Evolutionary conservation across 1,140 invertebrate species (phyloP).

Genomic region (Caerostris extrusa): DNA sequence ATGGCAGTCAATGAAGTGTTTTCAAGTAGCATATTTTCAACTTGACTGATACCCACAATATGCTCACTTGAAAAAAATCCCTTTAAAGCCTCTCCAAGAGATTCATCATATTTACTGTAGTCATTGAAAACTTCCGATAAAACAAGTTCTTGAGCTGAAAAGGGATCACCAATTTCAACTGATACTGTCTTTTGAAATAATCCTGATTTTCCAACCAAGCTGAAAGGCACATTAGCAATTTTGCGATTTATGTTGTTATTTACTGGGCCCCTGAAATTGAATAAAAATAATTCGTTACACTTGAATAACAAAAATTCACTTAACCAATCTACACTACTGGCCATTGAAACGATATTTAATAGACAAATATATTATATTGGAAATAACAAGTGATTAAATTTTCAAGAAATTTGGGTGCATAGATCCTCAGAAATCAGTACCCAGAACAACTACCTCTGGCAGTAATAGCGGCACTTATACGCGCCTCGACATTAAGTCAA

Average conservation of each 20-base stretch:
- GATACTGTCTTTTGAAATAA: slow-evolving; percentile 24
- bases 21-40: slow-evolving; percentile 81
- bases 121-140: slow-evolving; percentile 77
- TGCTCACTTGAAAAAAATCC: slow-evolving; percentile 77
- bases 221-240: slow-evolving; percentile 66
- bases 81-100: slow-evolving; percentile 69
- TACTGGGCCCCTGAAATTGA: slow-evolving; percentile 54
- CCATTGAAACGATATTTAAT: too few relatives aligned
- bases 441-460: too few relatives aligned
- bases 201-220: background rate
- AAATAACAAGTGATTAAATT: too few relatives aligned
- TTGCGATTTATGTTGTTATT: slow-evolving; percentile 55
- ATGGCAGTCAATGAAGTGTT: slow-evolving; percentile 81
- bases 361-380: too few relatives aligned
- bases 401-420: too few relatives aligned
- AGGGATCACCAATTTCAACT: slow-evolving; percentile 75
- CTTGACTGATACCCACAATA: slow-evolving; percentile 80
- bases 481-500: too few relatives aligned
- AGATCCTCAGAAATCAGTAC: too few relatives aligned
- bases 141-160: slow-evolving; percentile 56
- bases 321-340: too few relatives aligned
- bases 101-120: slow-evolving; percentile 67
- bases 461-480: too few relatives aligned
- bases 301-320: too few relatives aligned
- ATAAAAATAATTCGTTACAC: background rate